Conservation (phyloP, 2,113 vertebrate species). For the Gnathonemus echidnorhynchus region DNA sequence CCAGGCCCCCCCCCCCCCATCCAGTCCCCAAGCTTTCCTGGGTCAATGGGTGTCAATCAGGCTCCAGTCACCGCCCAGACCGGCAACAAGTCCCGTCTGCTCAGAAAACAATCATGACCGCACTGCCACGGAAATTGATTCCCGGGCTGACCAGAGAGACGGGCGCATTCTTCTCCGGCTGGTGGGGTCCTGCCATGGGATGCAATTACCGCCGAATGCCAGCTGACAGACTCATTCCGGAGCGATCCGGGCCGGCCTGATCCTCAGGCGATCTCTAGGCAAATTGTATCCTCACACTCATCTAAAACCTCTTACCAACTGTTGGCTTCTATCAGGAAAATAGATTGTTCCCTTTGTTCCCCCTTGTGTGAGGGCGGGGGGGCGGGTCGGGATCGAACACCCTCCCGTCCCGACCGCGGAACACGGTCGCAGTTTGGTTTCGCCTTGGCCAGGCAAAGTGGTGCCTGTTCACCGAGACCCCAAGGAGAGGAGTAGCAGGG, state of each 20-base stretch:
- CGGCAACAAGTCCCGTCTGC: slow-evolving; percentile 78
- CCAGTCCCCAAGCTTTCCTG: slow-evolving; percentile 46
- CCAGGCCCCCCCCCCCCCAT: background rate
- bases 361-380: slow-evolving; percentile 58
- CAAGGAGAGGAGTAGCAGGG: slow-evolving; percentile 16
- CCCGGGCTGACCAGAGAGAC: slow-evolving; percentile 63
- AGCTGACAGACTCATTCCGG: slow-evolving; percentile 91
- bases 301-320: slow-evolving; percentile 86
- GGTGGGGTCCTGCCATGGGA: slow-evolving; percentile 92
- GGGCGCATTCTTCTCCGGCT: slow-evolving; percentile 72
- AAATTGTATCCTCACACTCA: slow-evolving; percentile 91
- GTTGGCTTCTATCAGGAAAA: slow-evolving; percentile 85
- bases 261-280: slow-evolving; percentile 94
- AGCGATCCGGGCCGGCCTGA: slow-evolving; percentile 76
- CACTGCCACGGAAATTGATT: slow-evolving; percentile 80
- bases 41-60: slow-evolving; percentile 89
- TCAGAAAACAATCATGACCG: slow-evolving; percentile 85
- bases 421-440: background rate
- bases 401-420: slow-evolving; percentile 49
- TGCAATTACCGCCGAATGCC: slow-evolving; percentile 93
- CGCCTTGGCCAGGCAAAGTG: background rate
- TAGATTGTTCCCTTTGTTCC: slow-evolving; percentile 85
- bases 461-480: slow-evolving; percentile 2
- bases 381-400: slow-evolving; percentile 49
- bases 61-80: slow-evolving; percentile 62